Conservation (phyloP, 2,797 vertebrate species). For the Gymnothorax reevesii region DNA sequence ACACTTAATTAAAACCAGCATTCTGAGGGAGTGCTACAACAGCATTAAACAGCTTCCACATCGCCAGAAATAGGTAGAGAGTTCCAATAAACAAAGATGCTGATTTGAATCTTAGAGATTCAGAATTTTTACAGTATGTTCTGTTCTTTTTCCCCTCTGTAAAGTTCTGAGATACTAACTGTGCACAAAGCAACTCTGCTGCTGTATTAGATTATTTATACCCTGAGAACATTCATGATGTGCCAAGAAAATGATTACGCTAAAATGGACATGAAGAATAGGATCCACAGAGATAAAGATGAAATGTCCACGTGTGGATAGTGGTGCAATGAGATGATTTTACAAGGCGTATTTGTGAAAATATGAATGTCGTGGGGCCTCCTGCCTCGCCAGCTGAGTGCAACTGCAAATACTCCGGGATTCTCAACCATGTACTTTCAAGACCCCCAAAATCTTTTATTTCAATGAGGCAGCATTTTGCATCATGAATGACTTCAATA, state of each 20-base stretch:
- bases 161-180: not conserved
- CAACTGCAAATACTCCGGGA: not conserved
- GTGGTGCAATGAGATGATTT: not conserved
- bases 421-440: not conserved
- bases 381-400: not conserved
- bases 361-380: not conserved
- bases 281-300: not conserved
- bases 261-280: not conserved
- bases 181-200: not conserved
- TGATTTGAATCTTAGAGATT: not conserved
- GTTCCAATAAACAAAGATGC: not conserved
- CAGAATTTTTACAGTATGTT: not conserved
- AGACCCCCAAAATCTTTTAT: not conserved
- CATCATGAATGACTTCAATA: not conserved
- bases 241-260: not conserved
- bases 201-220: not conserved
- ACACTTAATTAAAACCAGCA: not conserved
- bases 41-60: not conserved
- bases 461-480: not conserved
- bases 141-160: not conserved
- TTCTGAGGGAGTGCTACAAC: not conserved
- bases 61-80: not conserved
- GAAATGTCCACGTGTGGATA: too few species aligned
- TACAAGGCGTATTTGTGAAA: not conserved
- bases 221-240: not conserved